Evolutionary conservation across 2,113 vertebrate genomes (phyloP).

Genomic region (Leptobrachium leishanense): DNA sequence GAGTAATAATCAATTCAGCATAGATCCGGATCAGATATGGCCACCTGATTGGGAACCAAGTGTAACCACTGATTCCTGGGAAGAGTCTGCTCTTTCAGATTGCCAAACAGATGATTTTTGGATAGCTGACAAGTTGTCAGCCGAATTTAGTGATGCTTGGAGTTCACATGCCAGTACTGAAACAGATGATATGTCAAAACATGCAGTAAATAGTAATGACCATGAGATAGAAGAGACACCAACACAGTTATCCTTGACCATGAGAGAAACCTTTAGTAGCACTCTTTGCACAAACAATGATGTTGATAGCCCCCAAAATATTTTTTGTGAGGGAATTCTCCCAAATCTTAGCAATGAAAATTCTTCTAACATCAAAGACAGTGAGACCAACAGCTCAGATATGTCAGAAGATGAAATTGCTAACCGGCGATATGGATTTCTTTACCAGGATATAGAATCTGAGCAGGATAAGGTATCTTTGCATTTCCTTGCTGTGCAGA

Average conservation of each 20-base stretch:
- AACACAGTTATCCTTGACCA: slow-evolving; percentile 47
- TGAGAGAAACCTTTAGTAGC: slow-evolving; percentile 50
- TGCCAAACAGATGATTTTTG: slow-evolving; percentile 60
- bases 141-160: slow-evolving; percentile 64
- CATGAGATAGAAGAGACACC: slow-evolving; percentile 55
- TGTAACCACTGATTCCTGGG: slow-evolving; percentile 59
- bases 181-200: slow-evolving; percentile 55
- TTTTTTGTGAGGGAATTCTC: slow-evolving; percentile 61
- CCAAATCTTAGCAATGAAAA: slow-evolving; percentile 66
- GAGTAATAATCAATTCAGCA: slow-evolving; percentile 55
- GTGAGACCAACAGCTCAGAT: slow-evolving; percentile 86
- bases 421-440: slow-evolving; percentile 91
- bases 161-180: slow-evolving; percentile 59
- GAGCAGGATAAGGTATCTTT: slow-evolving; percentile 89
- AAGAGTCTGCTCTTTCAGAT: slow-evolving; percentile 57
- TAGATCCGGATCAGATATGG: slow-evolving; percentile 56
- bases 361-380: slow-evolving; percentile 77
- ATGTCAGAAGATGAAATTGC: slow-evolving; percentile 96
- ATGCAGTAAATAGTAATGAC: slow-evolving; percentile 36
- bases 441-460: slow-evolving; percentile 90
- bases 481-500: slow-evolving; percentile 69
- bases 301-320: slow-evolving; percentile 54
- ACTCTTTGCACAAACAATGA: slow-evolving; percentile 52
- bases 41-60: slow-evolving; percentile 64
- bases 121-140: slow-evolving; percentile 56